Percentiles rank a stretch among this genome's conserved stretches.
These are phyloP conservation scores for Sitophilus oryzae DNA, from an alignment of 1,140 invertebrate species.

Conservation along the genomic window DNA sequence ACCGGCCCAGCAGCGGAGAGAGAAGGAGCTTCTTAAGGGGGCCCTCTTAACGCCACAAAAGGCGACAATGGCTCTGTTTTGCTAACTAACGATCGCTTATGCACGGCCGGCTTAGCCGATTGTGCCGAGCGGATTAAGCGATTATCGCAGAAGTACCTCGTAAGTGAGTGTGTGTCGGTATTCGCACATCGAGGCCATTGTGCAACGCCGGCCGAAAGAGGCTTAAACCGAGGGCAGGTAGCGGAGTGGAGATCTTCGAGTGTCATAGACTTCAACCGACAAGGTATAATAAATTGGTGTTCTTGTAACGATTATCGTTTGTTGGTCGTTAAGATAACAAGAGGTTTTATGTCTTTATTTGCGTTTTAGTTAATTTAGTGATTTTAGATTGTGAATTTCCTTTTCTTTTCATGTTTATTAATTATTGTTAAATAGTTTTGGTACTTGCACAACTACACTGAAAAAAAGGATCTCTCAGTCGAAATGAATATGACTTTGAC, in stretches of 20 bases:
- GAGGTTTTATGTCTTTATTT: too few relatives aligned
- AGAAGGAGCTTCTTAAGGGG: conserved; percentile 33
- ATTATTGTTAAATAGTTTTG: too few relatives aligned
- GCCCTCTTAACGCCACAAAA: conserved; percentile 37
- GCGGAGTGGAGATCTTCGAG: background rate
- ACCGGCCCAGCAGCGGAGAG: background rate
- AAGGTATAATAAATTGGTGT: too few relatives aligned
- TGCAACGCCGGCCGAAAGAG: conserved; percentile 11
- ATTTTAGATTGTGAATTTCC: too few relatives aligned
- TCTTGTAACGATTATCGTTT: too few relatives aligned
- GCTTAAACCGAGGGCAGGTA: background rate
- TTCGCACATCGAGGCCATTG: conserved; percentile 19
- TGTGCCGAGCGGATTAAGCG: conserved; percentile 37
- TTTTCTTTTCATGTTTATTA: too few relatives aligned
- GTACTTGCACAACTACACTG: too few relatives aligned
- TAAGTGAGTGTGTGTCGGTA: conserved; percentile 19
- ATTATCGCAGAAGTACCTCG: conserved; percentile 26
- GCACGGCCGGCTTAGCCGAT: conserved; percentile 38
- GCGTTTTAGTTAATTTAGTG: too few relatives aligned
- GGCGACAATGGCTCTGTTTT: conserved; percentile 42
- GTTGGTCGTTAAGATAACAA: too few relatives aligned
- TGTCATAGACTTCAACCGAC: too few relatives aligned
- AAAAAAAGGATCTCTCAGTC: too few relatives aligned
- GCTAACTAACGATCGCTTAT: conserved; percentile 44
- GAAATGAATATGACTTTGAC: too few relatives aligned